These are phyloP conservation scores for Orientallactaga bullata DNA, from an alignment of 2,113 vertebrate genomes.

Conservation along the genomic window DNA sequence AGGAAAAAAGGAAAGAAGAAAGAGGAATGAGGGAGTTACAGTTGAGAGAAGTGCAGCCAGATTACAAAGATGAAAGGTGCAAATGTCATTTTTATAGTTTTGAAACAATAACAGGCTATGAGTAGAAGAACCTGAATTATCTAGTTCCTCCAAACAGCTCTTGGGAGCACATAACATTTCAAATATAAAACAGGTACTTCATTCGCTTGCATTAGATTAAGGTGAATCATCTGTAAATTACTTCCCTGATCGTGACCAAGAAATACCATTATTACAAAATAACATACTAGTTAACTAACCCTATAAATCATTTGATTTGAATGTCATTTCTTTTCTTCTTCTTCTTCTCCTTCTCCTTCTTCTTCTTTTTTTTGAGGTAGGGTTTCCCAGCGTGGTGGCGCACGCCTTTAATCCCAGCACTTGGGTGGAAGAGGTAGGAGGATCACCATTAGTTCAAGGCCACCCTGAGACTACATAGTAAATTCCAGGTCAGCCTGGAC, in stretches of 20 bases:
- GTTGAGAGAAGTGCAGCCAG: neutral
- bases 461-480: no score
- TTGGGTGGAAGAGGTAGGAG: no score
- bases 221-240: neutral
- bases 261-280: constrained; percentile 29
- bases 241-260: neutral
- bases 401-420: no score
- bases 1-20: no score
- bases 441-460: no score
- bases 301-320: constrained; percentile 24
- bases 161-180: neutral
- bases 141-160: neutral
- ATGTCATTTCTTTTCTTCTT: neutral
- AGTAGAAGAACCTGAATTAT: neutral
- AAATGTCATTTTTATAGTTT: constrained; percentile 20
- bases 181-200: constrained; percentile 33
- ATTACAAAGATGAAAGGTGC: neutral
- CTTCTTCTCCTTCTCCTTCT: neutral
- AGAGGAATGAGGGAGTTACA: neutral
- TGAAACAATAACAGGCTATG: neutral
- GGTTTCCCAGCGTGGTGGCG: no score
- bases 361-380: no score
- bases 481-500: no score
- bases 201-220: constrained; percentile 28
- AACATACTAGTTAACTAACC: neutral